Base-by-base conservation (phyloP, 2,113 vertebrate genomes). In the Ursus arctos region DNA sequence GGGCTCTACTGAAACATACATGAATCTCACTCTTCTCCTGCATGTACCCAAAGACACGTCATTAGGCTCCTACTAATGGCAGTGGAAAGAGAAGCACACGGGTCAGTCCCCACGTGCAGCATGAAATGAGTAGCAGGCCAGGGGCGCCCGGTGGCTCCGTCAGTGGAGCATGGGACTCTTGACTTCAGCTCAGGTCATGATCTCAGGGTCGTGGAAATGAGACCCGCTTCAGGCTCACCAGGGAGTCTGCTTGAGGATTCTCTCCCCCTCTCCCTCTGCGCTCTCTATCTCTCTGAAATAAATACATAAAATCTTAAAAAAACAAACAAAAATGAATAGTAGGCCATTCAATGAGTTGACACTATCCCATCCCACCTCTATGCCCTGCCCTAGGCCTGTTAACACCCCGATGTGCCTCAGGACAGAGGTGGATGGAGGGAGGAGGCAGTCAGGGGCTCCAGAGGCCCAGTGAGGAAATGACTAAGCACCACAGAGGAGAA, bases 371-470 rank as follows among this genome's bases (percentile, higher is more conserved):
- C 6, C 13, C 33, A 61, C 43, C 33, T 53, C 59, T 16, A 19
- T 3, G 19, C 53, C 80, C 53, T 12, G 36, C 26, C 51, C 33
- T 9, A 12, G 24, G 55, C 65, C 49, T 33, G 9, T 18, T 31
- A 4, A 40, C 4, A 4, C 7, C 59, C 6, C 0, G 0, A 31
- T 72, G 31, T 13, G 81, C n/a, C 63, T 90, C 63, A 71, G 43
- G 71, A n/a, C 80, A 55, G 53, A 94, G 24, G 72, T 24, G 47
- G 61, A 5, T 43, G 61, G 49, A 10, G 11, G 59, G 49, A n/a
- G 47, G 80, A 71, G 47, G 15, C n/a, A 6, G n/a, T 65, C n/a
- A 26, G 2, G n/a, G n/a, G 15, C 61, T 82, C 7, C 40, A n/a
- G 67, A 74, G 16, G n/a, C 19, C 76, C 57, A 19, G 22, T 0